Evolutionary conservation across 2,797 vertebrate species (phyloP).

Genomic region (Setipinna tenuifilis): DNA sequence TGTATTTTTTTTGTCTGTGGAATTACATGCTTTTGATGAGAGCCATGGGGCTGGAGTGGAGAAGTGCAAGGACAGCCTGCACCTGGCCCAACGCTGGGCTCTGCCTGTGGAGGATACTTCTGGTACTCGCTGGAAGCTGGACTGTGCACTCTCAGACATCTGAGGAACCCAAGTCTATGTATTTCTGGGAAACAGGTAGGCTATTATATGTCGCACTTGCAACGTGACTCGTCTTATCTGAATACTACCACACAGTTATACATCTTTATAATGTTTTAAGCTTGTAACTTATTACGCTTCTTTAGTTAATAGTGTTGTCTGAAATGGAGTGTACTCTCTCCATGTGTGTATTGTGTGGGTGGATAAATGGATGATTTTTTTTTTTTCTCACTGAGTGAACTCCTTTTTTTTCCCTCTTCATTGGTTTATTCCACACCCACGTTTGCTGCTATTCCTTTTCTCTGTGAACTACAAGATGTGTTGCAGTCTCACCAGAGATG

Average conservation of each 20-base stretch:
- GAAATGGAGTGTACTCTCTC: conserved; percentile 12
- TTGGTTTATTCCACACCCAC: background rate
- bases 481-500: background rate
- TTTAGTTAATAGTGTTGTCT: background rate
- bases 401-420: background rate
- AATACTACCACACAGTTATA: background rate
- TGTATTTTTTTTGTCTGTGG: conserved; percentile 56
- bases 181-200: conserved; percentile 96
- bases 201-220: background rate
- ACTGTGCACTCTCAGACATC: conserved; percentile 75
- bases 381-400: background rate
- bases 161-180: conserved; percentile 83
- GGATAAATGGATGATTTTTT: background rate
- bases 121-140: conserved; percentile 77
- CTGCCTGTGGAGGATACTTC: conserved; percentile 73
- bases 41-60: conserved; percentile 79
- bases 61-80: conserved; percentile 62
- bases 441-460: background rate
- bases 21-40: conserved; percentile 74
- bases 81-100: conserved; percentile 60
- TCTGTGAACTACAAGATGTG: background rate
- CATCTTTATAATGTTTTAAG: background rate
- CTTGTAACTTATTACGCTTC: conserved; percentile 7
- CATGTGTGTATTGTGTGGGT: background rate
- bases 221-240: background rate